phyloP scores from a whole-genome alignment of 2,888 invertebrate genomes.

The Drosophila yooni region DNA sequence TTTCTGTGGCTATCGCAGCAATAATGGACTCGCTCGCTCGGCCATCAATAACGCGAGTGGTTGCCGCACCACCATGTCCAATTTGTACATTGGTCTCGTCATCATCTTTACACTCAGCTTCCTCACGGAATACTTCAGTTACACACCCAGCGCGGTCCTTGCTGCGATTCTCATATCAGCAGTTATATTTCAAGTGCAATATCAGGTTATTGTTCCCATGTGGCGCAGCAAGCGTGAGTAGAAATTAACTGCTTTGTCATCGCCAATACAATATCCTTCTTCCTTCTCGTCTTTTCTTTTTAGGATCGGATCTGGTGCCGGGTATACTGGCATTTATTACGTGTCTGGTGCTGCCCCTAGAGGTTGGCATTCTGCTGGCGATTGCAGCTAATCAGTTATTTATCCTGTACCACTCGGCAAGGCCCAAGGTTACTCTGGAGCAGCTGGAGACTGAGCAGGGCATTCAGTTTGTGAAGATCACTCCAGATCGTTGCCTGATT shows the following conservation, averaged over 20 bases:
- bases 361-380: constrained; percentile 94
- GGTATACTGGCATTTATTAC: constrained; percentile 94
- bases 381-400: constrained; percentile 93
- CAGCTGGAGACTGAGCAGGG: constrained; percentile 89
- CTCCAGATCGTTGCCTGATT: constrained; percentile 94
- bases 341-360: constrained; percentile 92
- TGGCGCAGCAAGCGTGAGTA: constrained; percentile 94
- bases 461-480: constrained; percentile 91
- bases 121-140: constrained; percentile 95
- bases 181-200: constrained; percentile 95
- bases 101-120: constrained; percentile 93
- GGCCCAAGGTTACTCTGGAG: constrained; percentile 93
- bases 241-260: fast-evolving
- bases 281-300: not conserved
- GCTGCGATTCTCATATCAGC: constrained; percentile 96
- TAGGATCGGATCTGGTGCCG: constrained; percentile 94
- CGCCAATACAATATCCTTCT: not conserved
- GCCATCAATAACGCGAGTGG: constrained; percentile 96
- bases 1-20: constrained; percentile 92
- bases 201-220: constrained; percentile 92
- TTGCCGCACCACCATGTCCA: constrained; percentile 92
- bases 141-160: constrained; percentile 93
- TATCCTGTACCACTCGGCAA: constrained; percentile 94
- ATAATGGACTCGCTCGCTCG: constrained; percentile 91
- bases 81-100: constrained; percentile 91